Conservation (phyloP, 35 echinoderm and acorn worm genomes). For the Diadema setosum region DNA sequence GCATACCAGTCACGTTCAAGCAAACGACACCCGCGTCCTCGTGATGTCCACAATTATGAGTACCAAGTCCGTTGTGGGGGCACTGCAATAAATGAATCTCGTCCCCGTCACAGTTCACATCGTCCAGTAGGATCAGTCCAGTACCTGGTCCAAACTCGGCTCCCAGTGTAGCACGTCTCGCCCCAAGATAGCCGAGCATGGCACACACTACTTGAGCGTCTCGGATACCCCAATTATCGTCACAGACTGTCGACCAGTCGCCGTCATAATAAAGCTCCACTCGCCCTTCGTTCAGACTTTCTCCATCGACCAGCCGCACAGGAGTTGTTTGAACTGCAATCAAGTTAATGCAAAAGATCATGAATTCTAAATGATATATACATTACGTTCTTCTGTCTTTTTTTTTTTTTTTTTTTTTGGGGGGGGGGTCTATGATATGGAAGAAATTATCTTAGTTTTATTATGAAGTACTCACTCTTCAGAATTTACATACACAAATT, state of each 20-base stretch:
- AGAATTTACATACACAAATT: too few relatives aligned
- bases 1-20: too few relatives aligned
- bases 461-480: too few relatives aligned
- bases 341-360: too few relatives aligned
- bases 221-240: neutral
- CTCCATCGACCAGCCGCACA: conserved; percentile 23
- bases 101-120: neutral
- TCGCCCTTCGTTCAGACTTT: conserved; percentile 1
- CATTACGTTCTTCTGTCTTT: too few relatives aligned
- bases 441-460: too few relatives aligned
- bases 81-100: neutral
- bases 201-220: conserved; percentile 25
- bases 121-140: conserved; percentile 31
- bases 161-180: neutral
- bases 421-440: too few relatives aligned
- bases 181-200: conserved; percentile 20
- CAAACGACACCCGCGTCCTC: conserved; percentile 43
- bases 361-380: too few relatives aligned
- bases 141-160: conserved; percentile 21
- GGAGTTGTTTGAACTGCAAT: too few relatives aligned
- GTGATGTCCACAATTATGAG: neutral
- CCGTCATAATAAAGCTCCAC: conserved; percentile 33
- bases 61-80: neutral
- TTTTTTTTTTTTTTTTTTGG: too few relatives aligned
- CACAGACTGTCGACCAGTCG: conserved; percentile 46